These are phyloP conservation scores for Thalassaphorura encarpata DNA, from an alignment of 1,140 invertebrate species.

Conservation along the genomic window DNA sequence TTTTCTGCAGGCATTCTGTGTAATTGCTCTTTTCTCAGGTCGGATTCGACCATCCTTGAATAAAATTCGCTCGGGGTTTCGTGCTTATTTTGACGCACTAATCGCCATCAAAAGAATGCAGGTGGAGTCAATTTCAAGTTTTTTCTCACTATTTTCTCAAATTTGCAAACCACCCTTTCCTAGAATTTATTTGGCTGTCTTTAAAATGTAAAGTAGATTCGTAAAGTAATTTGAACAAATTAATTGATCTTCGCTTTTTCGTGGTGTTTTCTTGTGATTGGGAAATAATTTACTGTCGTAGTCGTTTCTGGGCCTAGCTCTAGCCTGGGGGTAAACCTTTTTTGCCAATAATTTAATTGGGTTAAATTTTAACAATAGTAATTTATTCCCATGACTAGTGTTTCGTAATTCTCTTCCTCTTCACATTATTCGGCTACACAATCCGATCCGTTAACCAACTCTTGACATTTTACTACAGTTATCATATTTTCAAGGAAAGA, in stretches of 20 bases:
- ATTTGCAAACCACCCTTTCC: background rate
- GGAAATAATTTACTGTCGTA: too few species aligned
- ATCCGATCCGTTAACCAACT: slow-evolving; percentile 20
- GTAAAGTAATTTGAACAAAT: too few species aligned
- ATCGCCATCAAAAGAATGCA: slow-evolving; percentile 21
- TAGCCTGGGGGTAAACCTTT: background rate
- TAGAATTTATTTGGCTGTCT: too few species aligned
- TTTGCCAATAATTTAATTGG: too few species aligned
- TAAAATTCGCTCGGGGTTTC: slow-evolving; percentile 13
- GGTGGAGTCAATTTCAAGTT: slow-evolving; percentile 35
- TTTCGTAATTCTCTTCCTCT: slow-evolving; percentile 29
- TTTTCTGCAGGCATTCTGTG: slow-evolving; percentile 37
- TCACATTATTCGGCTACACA: slow-evolving; percentile 27
- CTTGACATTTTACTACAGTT: slow-evolving; percentile 4
- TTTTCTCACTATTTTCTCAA: background rate
- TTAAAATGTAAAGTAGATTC: too few species aligned
- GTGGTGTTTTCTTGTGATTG: too few species aligned
- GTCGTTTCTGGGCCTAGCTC: background rate
- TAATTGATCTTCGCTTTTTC: too few species aligned
- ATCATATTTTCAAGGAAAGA: slow-evolving; percentile 17
- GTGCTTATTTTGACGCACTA: slow-evolving; percentile 18
- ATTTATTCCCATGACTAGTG: slow-evolving; percentile 10
- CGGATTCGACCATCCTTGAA: slow-evolving; percentile 31
- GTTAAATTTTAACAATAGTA: slow-evolving; percentile 5
- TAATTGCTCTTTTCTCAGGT: slow-evolving; percentile 19